Base-by-base conservation (phyloP, 1,140 invertebrate species). In the Hydropsyche tenuis region DNA sequence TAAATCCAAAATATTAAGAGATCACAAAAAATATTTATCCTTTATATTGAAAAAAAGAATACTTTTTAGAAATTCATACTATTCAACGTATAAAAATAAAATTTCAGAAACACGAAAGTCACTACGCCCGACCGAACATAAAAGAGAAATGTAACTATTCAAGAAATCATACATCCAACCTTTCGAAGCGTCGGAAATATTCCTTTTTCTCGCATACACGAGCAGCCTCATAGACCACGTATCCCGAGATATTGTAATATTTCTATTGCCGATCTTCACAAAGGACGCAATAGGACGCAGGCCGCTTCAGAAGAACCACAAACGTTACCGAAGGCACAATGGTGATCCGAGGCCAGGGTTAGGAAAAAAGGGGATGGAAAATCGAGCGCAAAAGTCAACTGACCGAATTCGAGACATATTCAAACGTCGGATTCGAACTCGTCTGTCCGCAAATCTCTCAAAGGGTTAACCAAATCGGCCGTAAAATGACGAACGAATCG, bases 361-460 rank as follows among this genome's bases (percentile, higher is more conserved):
- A 9, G 9, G 30, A 3, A 37, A 37, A 37, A 37, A 37, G 30
- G 30, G 22, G 43, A 16, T 14, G n/a, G 51, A 69, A 69, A 74
- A 69, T 63, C 62, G 73, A 74, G 69, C 69, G 62, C 56, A 51
- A 68, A 72, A 69, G 56, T 69, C 72, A 75, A 75, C 74, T 75
- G 72, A 75, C 69, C 74, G 74, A 48, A 75, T 75, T 27, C 72
- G 74, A 37, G 30, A 60, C 22, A 72, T 75, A 75, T 75, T 75
- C 74, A 72, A 37, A 72, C 66, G 74, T 75, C 70, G 69, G 68
- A 72, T 75, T 30, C 68, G 62, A 48, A 23, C 63, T 25, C n/a
- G 46, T 66, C 69, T 46, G 60, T 56, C 62, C 53, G 70, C 74
- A 48, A 72, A 75, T 75, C 69, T 43, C 64, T 75, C 74, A 75